Base-by-base conservation (phyloP, 2,888 invertebrate genomes). In the Vesta saturnalis region DNA sequence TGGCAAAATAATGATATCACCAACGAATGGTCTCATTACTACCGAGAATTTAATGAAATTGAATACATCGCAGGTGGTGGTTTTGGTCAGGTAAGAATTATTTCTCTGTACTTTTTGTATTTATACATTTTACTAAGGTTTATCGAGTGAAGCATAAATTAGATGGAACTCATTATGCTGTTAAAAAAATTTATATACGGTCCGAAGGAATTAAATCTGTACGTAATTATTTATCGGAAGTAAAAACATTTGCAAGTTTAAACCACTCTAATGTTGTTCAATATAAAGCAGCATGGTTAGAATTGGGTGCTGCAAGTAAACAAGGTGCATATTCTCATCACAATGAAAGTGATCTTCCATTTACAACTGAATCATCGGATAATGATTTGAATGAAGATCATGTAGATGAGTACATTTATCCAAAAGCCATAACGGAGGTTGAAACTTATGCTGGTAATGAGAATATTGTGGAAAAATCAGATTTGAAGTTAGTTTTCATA, bases 221-320 rank as follows among this genome's bases (percentile, higher is more conserved):
- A 15, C 86, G 89, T 82, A 86, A 86, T 52, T 91, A 91, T 83
- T 84, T 94, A 47, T 86, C 90, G 1, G 94, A 94, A 86, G 94
- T 94, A 0, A 92, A 93, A 83, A 92, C 92, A 1, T 88, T 94
- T 73, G 94, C 94, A 0, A 89, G 89, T 77, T 84, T 94, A 21
- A 91, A 92, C 78, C 94, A 94, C 84, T 87, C 89, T 0, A 93
- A 94, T 80, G 92, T 94, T 71, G 93, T 94, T 3, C 89, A 92
- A 18, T 94, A 94, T 78, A 94, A 94, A 85, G 91, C 91, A 0
- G 94, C 94, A 0, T 94, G 94, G 94, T 83, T 94, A 23, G 94
- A 94, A 82, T 85, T 89, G 70, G 86, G 87, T 71, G 85, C 85
- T 5, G 19, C 71, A 3, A 60, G 58, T 10, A 65, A 58, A 14